phyloP scores from a whole-genome alignment of 2,888 invertebrate species.

The Ochropleura plecta region DNA sequence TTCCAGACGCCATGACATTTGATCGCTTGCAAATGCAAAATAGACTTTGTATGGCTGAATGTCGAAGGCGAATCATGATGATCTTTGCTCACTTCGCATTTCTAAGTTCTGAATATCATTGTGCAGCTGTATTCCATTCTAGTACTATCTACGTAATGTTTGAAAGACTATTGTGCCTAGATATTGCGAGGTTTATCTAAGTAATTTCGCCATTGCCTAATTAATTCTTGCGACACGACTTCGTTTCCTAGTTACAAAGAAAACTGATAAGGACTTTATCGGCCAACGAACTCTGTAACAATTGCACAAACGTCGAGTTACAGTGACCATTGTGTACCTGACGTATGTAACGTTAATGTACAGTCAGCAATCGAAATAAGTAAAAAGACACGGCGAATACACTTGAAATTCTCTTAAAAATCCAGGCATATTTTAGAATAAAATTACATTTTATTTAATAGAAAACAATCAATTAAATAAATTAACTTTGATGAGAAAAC shows the following conservation, averaged over 20 bases:
- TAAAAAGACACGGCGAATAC: too few species aligned
- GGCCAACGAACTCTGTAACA: constrained; percentile 81
- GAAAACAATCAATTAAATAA: too few species aligned
- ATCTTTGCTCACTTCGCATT: constrained; percentile 52
- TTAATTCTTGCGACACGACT: constrained; percentile 79
- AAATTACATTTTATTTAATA: too few species aligned
- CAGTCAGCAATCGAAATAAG: too few species aligned
- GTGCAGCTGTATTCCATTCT: neutral
- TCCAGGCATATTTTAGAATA: too few species aligned
- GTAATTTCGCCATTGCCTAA: constrained; percentile 74
- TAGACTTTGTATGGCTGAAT: constrained; percentile 57
- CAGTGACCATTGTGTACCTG: constrained; percentile 66
- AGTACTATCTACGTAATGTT: constrained; percentile 6
- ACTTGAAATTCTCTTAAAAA: too few species aligned
- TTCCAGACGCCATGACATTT: constrained; percentile 74
- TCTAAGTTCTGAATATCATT: constrained; percentile 25
- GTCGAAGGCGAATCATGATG: constrained; percentile 62
- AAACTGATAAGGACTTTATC: constrained; percentile 86
- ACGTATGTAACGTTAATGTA: constrained; percentile 52
- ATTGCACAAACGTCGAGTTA: constrained; percentile 74
- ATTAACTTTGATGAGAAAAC: too few species aligned
- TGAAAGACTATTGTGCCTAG: constrained; percentile 17
- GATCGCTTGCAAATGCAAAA: constrained; percentile 71
- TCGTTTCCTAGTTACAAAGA: constrained; percentile 81
- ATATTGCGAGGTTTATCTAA: constrained; percentile 54